Evolutionary conservation across 2,888 invertebrate species (phyloP), one percentile per base, ranked within the genome.

Genomic region (Drosophila kuntzei): DNA sequence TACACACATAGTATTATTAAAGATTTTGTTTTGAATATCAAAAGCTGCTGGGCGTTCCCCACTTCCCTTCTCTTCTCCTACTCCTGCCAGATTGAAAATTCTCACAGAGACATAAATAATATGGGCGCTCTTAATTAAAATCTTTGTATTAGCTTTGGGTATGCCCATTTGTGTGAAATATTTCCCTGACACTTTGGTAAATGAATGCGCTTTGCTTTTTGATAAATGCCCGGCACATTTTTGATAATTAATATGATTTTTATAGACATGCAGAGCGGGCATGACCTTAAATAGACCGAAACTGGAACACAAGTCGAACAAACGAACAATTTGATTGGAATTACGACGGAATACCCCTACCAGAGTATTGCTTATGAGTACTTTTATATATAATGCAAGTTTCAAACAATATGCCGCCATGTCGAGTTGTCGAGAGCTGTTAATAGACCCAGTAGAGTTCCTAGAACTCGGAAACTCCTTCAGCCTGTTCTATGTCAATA

Each of bases 101-200:
- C 58, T 67, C 81, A 55, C 51, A 68, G 51, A 44, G 60, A 37
- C 86, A 83, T 83, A 86, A 88, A 83, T 83, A 82, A 79, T 63
- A 51, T 51, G 58, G 32, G 16, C 60, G 68, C 44, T 77, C 64
- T 88, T 88, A 88, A 83, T 83, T 83, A 83, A 86, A 83, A 66
- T 73, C 74, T 53, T 75, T 73, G 54, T 72, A 77, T 77, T 72
- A 62, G 54, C 61, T 72, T 59, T 53, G 60, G 25, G 34, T 37
- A 50, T 57, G 79, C 46, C 64, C 73, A 57, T 62, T 76, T 70
- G 55, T 29, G 74, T 66, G 79, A 71, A 75, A 75, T 79, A 75
- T 77, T 77, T 75, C 63, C 20, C 63, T 63, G 66, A 63, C 75
- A 71, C 76, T 71, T 76, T 58, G 44, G 41, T 43, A 49, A 79